These are phyloP conservation scores for Cephus nigrinus DNA, from an alignment of 2,888 invertebrate species.

Conservation along the genomic window DNA sequence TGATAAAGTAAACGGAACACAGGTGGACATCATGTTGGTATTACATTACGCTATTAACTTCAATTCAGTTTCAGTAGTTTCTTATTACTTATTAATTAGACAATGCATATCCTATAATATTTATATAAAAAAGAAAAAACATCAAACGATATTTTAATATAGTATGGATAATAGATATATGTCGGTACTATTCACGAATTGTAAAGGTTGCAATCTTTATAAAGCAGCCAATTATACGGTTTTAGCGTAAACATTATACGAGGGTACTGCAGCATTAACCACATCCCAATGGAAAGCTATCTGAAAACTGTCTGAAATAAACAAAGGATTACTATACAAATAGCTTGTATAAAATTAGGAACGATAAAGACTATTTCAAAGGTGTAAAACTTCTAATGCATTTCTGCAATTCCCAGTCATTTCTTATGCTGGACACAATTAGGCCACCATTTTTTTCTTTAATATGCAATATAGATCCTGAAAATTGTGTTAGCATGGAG, in stretches of 20 bases:
- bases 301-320: conserved; percentile 66
- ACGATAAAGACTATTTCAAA: conserved; percentile 41
- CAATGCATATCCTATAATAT: conserved; percentile 48
- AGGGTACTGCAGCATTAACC: conserved; percentile 62
- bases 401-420: conserved; percentile 23
- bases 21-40: conserved; percentile 40
- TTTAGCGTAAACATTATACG: conserved; percentile 50
- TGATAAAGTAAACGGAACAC: conserved; percentile 42
- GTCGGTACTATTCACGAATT: conserved; percentile 27
- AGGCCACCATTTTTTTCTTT: conserved; percentile 10
- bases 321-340: conserved; percentile 60
- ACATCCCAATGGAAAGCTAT: conserved; percentile 64
- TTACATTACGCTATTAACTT: conserved; percentile 39
- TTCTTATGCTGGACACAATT: conserved; percentile 13
- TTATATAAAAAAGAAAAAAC: conserved; percentile 32
- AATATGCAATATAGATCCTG: conserved; percentile 9
- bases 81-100: conserved; percentile 44
- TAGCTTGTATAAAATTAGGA: background rate
- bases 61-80: conserved; percentile 37
- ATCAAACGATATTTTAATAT: conserved; percentile 26
- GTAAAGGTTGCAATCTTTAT: conserved; percentile 34
- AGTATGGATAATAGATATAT: conserved; percentile 32
- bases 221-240: conserved; percentile 47
- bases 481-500: conserved; percentile 20
- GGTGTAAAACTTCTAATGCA: conserved; percentile 54